These are phyloP conservation scores for Platalea minor DNA, from an alignment of 2,797 vertebrate genomes.

Conservation along the genomic window DNA sequence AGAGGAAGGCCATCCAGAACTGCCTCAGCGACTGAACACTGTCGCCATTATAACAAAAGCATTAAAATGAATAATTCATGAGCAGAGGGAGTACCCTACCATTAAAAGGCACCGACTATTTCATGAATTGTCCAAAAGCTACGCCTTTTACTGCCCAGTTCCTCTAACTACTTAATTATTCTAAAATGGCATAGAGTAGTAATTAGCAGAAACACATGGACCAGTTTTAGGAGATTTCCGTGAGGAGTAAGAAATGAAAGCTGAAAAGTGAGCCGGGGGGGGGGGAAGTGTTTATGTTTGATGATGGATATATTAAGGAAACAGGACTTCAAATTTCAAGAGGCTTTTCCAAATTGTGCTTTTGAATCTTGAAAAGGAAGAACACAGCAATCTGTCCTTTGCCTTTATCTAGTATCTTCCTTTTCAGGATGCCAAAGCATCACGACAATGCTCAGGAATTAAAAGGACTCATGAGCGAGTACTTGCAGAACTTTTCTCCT, in stretches of 20 bases:
- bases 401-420: not conserved
- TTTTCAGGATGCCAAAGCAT: not conserved
- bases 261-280: not conserved
- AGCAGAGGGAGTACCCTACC: constrained; percentile 43
- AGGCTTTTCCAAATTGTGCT: not conserved
- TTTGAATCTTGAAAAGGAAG: not conserved
- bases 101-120: constrained; percentile 55
- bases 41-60: constrained; percentile 73
- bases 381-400: not conserved
- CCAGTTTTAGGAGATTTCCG: not conserved
- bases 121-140: constrained; percentile 33
- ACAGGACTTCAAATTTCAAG: not conserved
- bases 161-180: constrained; percentile 31
- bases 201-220: not conserved
- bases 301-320: not conserved
- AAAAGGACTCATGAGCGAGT: not conserved
- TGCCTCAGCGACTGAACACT: constrained; percentile 61
- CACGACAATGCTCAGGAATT: not conserved
- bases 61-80: constrained; percentile 76
- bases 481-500: not conserved
- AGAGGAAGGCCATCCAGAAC: constrained; percentile 67
- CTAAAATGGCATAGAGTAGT: not conserved
- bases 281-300: not conserved
- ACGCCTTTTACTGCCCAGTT: constrained; percentile 25
- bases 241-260: not conserved